A percentile compares a stretch with the other conserved stretches of the same genome.
Conservation (phyloP, 1,140 invertebrate genomes). For the Cydia strobilella region DNA sequence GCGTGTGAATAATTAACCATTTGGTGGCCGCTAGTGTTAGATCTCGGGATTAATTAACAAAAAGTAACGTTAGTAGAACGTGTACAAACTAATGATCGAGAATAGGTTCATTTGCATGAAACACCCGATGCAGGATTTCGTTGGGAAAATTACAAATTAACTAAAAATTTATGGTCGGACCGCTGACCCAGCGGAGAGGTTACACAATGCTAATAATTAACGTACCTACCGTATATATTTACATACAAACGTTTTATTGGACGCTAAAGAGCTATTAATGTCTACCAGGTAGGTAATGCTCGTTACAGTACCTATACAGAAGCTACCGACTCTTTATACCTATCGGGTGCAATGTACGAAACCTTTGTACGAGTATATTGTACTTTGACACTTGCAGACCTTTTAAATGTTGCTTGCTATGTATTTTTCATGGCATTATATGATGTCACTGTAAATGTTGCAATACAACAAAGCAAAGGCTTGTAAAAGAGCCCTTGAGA, state of each 20-base stretch:
- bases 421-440: too few species aligned
- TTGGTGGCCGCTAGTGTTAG: conserved; percentile 45
- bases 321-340: background rate
- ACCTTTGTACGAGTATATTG: background rate
- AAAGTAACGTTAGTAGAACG: conserved; percentile 71
- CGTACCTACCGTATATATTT: conserved; percentile 37
- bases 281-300: background rate
- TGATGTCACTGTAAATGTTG: too few species aligned
- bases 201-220: conserved; percentile 44
- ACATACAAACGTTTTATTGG: conserved; percentile 32
- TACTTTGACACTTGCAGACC: too few species aligned
- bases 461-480: too few species aligned
- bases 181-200: conserved; percentile 36
- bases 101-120: conserved; percentile 76
- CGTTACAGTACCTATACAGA: background rate
- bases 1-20: conserved; percentile 52
- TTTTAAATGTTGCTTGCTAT: too few species aligned
- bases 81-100: conserved; percentile 75
- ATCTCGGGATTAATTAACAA: conserved; percentile 73
- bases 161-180: conserved; percentile 52
- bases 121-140: conserved; percentile 64
- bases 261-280: conserved; percentile 24
- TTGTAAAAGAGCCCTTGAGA: too few species aligned
- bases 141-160: conserved; percentile 62
- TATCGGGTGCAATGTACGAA: background rate